Base-by-base conservation (phyloP, 2,797 vertebrate species). In the Rhynchonycteris naso region DNA sequence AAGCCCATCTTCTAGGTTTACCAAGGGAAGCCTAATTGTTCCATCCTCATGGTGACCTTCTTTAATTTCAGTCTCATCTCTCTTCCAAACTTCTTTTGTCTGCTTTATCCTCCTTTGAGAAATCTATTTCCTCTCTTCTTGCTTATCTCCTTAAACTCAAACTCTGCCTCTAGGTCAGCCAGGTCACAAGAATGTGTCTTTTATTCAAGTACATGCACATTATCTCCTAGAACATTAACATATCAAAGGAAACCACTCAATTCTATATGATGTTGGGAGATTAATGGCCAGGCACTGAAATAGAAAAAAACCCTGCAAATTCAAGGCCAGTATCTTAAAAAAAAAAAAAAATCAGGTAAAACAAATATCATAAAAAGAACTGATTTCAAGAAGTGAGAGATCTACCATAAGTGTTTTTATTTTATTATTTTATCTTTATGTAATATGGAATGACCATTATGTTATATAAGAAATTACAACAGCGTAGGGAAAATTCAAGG, bases 341-440 rank as follows among this genome's bases (percentile, higher is more conserved):
- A 35, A 35, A 33, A 76, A n/a, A 76, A 83, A 85, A 68, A 50
- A 52, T 74, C 13, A 83, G 47, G 14, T 76, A 78, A 79, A 5
- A 22, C 28, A 33, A 76, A 52, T 74, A 88, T n/a, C 10, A 61
- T 66, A 43, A 33, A 93, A 78, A 35, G 6, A 88, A 38, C 14
- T 47, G 50, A 90, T 89, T 92, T 86, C 19, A 68, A 87, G 13
- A 94, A 54, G 8, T 83, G 28, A 93, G 12, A 79, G 35, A 66
- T 61, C 24, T 24, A 47, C 24, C 4, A 35, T 74, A 61, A 56
- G 56, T 28, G 1, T 14, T 56, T 74, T 84, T 80, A 35, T 24
- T 63, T 78, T 80, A 43, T 43, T 43, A 43, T 59, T 28, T 38
- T 75, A 33, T 61, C 2, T 66, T 76, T 90, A 54, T 22, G 9